Evolutionary conservation across 35 echinoderm and acorn worm species (phyloP).

Genomic region (Antedon bifida): DNA sequence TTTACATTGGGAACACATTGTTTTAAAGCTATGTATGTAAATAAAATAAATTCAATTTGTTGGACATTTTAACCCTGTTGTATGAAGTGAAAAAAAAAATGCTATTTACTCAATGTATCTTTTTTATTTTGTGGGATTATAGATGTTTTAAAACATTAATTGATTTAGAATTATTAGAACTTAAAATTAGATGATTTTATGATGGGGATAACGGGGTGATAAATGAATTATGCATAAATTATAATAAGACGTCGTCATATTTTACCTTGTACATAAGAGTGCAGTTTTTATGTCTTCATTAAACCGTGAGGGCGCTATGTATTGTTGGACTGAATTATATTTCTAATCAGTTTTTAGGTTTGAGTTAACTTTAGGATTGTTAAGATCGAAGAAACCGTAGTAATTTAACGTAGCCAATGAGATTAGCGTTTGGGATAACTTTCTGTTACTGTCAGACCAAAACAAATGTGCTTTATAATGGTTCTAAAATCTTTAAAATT

Average conservation of each 20-base stretch:
- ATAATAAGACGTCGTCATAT: neutral
- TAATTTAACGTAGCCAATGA: neutral
- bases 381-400: neutral
- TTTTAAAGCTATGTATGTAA: neutral
- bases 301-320: neutral
- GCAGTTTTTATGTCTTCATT: neutral
- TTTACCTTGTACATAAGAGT: neutral
- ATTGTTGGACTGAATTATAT: neutral
- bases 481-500: too few species aligned
- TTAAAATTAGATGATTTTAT: neutral
- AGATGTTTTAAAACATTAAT: neutral
- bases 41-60: neutral
- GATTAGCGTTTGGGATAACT: neutral
- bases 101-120: too few species aligned
- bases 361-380: neutral
- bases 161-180: neutral
- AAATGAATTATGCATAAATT: neutral
- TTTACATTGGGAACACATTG: too few species aligned
- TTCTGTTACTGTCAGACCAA: neutral
- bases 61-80: too few species aligned
- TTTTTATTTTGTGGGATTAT: neutral
- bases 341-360: neutral
- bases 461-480: too few species aligned
- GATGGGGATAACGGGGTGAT: neutral
- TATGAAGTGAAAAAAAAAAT: too few species aligned